Percentiles rank a stretch among this genome's conserved stretches.
Conservation (phyloP, 2,113 vertebrate species). For the Nycticebus coucang region DNA sequence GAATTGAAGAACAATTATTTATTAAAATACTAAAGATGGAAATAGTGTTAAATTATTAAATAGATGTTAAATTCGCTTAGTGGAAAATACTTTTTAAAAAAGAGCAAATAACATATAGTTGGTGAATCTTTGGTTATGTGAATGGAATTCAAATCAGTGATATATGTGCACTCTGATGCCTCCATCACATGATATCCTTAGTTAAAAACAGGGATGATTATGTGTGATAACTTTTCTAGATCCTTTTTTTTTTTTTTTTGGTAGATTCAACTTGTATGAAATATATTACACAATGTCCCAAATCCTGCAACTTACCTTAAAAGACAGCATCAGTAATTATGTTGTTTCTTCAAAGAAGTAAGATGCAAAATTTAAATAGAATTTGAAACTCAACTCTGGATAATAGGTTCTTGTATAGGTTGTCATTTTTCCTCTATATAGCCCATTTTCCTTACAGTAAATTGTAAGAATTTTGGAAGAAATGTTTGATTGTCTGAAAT, state of each 20-base stretch:
- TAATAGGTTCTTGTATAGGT: not conserved
- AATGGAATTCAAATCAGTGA: not conserved
- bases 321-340: not conserved
- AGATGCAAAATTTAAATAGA: slow-evolving; percentile 8
- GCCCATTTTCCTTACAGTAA: not conserved
- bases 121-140: not conserved
- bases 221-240: not conserved
- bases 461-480: slow-evolving; percentile 22
- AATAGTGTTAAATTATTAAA: not conserved
- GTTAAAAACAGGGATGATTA: not conserved
- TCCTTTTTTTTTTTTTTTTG: not conserved
- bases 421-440: not conserved
- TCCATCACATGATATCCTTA: not conserved
- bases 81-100: not conserved
- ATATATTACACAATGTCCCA: not conserved
- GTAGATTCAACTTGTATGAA: not conserved
- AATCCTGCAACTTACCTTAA: not conserved
- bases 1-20: not conserved
- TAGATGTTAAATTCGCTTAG: not conserved
- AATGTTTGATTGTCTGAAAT: not conserved
- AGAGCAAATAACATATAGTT: not conserved
- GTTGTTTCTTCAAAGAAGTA: slow-evolving; percentile 36
- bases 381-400: not conserved
- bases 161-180: not conserved
- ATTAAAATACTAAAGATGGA: not conserved